These are phyloP conservation scores for Tamias sibiricus DNA, from an alignment of 2,113 vertebrate genomes.

Conservation along the genomic window DNA sequence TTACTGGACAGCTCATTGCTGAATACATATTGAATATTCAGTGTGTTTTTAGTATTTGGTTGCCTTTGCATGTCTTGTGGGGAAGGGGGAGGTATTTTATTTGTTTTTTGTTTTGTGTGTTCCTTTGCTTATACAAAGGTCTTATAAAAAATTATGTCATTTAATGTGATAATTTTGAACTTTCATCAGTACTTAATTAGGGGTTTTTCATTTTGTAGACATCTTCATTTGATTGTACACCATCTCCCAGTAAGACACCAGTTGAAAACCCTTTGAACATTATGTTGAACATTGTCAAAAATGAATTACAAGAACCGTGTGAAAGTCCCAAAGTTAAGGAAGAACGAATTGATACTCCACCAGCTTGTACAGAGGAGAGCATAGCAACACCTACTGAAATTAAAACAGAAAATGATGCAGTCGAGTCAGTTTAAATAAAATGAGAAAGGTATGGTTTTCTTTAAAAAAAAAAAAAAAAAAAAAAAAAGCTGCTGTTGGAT, in stretches of 20 bases:
- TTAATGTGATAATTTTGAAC: conserved; percentile 54
- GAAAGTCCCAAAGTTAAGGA: conserved; percentile 90
- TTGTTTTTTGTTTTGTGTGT: neutral
- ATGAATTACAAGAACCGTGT: conserved; percentile 88
- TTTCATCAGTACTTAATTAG: conserved; percentile 59
- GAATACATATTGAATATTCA: neutral
- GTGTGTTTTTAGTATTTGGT: neutral
- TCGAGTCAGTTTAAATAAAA: conserved; percentile 86
- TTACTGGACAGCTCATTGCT: neutral
- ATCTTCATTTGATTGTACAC: conserved; percentile 95
- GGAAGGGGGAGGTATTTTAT: neutral
- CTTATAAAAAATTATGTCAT: conserved; percentile 44
- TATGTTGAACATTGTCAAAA: conserved; percentile 92
- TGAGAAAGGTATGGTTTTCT: conserved; percentile 81
- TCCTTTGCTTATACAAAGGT: neutral
- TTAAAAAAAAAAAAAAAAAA: conserved; percentile 84
- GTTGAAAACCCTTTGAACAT: conserved; percentile 94
- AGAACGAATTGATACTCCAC: conserved; percentile 87
- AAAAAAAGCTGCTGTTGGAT: conserved; percentile 87
- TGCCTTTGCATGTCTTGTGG: conserved; percentile 32
- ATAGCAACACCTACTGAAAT: conserved; percentile 86
- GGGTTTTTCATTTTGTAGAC: conserved; percentile 87
- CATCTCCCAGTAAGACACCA: conserved; percentile 95
- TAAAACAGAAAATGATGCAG: conserved; percentile 88
- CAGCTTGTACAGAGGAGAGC: conserved; percentile 87